Evolutionary conservation across 1,140 invertebrate species (phyloP).

Genomic region (Trichomalopsis sarcophagae): DNA sequence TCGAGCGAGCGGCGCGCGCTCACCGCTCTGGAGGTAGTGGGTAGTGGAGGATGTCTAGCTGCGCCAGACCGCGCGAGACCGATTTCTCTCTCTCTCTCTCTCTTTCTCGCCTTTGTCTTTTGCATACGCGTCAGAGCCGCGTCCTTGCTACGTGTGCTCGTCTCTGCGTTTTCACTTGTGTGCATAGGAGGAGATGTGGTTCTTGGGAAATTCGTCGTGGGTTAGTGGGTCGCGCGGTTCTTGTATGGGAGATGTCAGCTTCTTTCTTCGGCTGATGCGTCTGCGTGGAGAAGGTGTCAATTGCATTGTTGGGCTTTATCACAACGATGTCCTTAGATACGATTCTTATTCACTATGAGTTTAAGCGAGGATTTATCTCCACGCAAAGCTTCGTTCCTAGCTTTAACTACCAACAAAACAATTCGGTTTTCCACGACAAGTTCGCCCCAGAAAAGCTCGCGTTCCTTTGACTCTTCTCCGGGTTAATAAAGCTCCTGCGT

Average conservation of each 20-base stretch:
- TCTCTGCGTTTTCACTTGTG: neutral
- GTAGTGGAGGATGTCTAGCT: constrained; percentile 47
- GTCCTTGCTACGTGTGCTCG: neutral
- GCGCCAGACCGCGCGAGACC: neutral
- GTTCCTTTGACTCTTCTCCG: neutral
- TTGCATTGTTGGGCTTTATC: neutral
- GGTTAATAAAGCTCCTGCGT: neutral
- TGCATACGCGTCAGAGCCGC: neutral
- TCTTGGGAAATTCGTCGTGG: neutral
- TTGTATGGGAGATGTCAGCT: neutral
- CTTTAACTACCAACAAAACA: too few relatives aligned
- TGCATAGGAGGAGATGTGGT: neutral
- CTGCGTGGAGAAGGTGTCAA: neutral
- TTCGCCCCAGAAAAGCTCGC: neutral
- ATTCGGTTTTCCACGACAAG: neutral
- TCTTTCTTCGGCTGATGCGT: neutral
- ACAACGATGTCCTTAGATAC: too few relatives aligned
- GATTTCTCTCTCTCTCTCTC: constrained; percentile 10
- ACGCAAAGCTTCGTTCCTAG: too few relatives aligned
- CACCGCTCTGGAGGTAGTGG: neutral
- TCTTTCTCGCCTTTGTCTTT: neutral
- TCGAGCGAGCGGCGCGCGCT: neutral
- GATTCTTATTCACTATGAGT: too few relatives aligned
- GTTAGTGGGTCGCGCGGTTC: neutral
- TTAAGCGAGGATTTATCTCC: too few relatives aligned